Evolutionary conservation across 2,113 vertebrate genomes (phyloP).

Genomic region (Eudorcas thomsonii): DNA sequence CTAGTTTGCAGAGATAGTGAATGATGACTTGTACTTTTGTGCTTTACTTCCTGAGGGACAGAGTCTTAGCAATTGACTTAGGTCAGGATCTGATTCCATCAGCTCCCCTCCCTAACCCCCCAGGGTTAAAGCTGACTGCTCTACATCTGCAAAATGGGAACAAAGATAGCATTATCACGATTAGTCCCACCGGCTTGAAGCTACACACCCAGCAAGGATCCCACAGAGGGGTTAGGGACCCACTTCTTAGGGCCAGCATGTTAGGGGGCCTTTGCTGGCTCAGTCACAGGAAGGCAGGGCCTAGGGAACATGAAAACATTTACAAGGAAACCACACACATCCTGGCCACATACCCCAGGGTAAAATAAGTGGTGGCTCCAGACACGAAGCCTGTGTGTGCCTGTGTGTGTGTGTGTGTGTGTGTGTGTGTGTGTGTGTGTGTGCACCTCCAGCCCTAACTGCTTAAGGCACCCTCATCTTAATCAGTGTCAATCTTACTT

Average conservation of each 20-base stretch:
- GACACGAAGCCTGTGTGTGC: not conserved
- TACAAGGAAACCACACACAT: not conserved
- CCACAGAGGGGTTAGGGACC: not conserved
- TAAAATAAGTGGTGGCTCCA: not conserved
- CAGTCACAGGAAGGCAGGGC: not conserved
- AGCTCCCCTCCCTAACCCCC: rapidly evolving
- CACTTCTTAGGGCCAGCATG: rapidly evolving
- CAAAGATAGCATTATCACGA: not conserved
- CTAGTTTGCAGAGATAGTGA: not conserved
- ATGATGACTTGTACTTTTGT: not conserved
- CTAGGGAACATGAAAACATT: no score
- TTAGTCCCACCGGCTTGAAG: no score
- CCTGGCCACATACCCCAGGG: not conserved
- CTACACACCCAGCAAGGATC: not conserved
- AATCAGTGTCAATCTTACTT: no score
- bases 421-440: no score
- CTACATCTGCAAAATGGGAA: not conserved
- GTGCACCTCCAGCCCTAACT: not conserved
- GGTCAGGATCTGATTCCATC: not conserved
- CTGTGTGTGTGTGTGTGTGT: no score
- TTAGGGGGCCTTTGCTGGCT: not conserved
- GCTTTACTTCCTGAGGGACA: not conserved
- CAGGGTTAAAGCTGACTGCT: rapidly evolving
- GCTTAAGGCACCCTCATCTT: not conserved
- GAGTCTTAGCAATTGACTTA: not conserved